phyloP scores from a whole-genome alignment of 1,140 invertebrate genomes.

The Drosophila murphyi region DNA sequence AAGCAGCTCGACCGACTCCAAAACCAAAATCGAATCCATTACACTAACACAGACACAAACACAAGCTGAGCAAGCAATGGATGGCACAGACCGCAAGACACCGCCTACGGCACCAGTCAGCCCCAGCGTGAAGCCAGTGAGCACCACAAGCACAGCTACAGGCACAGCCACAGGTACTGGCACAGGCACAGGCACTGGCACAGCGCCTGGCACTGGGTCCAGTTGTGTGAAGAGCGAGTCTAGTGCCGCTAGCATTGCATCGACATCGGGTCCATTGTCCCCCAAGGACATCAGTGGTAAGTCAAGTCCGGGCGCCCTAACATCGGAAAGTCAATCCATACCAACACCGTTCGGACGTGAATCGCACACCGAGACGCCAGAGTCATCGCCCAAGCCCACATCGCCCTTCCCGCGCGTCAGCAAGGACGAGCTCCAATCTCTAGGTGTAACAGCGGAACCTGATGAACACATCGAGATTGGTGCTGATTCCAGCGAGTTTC shows the following conservation, averaged over 20 bases:
- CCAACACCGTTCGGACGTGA: conserved; percentile 78
- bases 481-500: conserved; percentile 23
- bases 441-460: conserved; percentile 31
- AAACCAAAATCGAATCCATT: conserved; percentile 66
- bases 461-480: conserved; percentile 15
- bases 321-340: conserved; percentile 84
- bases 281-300: conserved; percentile 83
- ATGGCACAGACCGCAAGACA: conserved; percentile 68
- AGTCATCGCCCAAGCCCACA: conserved; percentile 83
- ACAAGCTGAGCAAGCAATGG: conserved; percentile 33
- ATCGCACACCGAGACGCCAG: conserved; percentile 79
- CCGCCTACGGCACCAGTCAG: conserved; percentile 82
- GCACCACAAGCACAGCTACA: conserved; percentile 21
- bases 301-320: conserved; percentile 79
- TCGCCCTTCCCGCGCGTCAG: conserved; percentile 81
- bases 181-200: not conserved
- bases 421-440: conserved; percentile 74
- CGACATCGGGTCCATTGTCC: conserved; percentile 73
- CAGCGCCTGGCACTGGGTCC: conserved; percentile 2
- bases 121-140: conserved; percentile 63
- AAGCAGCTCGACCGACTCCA: conserved; percentile 35
- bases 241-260: conserved; percentile 63
- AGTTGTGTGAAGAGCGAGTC: conserved; percentile 53
- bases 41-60: conserved; percentile 61
- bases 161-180: not conserved